These are phyloP conservation scores for Brenthis ino DNA, from an alignment of 2,888 invertebrate genomes.

Conservation along the genomic window DNA sequence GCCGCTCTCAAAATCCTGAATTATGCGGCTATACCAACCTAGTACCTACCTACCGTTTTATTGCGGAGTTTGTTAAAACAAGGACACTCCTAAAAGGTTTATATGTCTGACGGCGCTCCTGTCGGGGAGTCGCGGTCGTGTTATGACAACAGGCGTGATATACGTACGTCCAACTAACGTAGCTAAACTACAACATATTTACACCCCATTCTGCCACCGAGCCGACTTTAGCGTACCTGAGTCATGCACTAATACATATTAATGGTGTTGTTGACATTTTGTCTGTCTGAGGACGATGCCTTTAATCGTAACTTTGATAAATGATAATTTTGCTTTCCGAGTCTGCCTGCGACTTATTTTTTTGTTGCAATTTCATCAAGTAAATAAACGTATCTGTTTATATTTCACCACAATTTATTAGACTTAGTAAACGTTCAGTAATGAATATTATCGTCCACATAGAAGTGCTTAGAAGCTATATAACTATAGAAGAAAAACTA, in stretches of 20 bases:
- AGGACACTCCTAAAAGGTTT: slow-evolving; percentile 57
- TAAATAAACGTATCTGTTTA: background rate
- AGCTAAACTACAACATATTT: slow-evolving; percentile 17
- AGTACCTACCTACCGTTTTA: slow-evolving; percentile 6
- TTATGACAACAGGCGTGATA: slow-evolving; percentile 53
- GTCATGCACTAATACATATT: slow-evolving; percentile 32
- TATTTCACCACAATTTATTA: background rate
- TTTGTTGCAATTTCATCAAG: background rate
- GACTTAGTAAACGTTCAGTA: background rate
- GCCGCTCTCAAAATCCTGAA: slow-evolving; percentile 36
- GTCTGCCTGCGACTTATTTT: slow-evolving; percentile 5
- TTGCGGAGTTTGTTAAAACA: slow-evolving; percentile 32
- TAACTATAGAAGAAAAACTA: background rate
- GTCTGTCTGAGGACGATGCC: slow-evolving; percentile 26
- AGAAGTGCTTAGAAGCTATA: background rate
- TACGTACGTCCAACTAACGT: slow-evolving; percentile 30
- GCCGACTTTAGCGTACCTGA: slow-evolving; percentile 30
- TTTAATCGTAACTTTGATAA: slow-evolving; percentile 24
- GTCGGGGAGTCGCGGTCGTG: slow-evolving; percentile 56
- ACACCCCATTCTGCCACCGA: slow-evolving; percentile 25
- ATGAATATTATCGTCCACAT: no score
- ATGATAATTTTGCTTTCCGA: slow-evolving; percentile 17
- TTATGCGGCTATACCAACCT: slow-evolving; percentile 23
- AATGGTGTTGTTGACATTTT: slow-evolving; percentile 30
- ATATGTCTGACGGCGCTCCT: slow-evolving; percentile 40